Evolutionary conservation across 2,797 vertebrate genomes (phyloP), one percentile per base, ranked within the genome.

Genomic region (Potorous gilbertii): DNA sequence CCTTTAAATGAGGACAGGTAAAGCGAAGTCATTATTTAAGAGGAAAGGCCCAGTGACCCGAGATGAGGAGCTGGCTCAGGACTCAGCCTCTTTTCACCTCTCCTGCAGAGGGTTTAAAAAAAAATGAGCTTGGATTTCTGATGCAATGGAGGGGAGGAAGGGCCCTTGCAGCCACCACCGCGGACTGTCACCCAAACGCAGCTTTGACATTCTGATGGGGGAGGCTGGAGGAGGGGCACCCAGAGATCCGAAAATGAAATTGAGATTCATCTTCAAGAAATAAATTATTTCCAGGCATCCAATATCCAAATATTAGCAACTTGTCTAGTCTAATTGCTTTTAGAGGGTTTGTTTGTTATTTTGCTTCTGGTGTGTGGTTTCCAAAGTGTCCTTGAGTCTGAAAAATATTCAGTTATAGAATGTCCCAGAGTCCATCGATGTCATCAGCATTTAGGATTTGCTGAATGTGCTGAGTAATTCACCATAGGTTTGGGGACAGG

Each of bases 1-100:
- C 27, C 94, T 98, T 97, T 95, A 94, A 95, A 92, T 92, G 97
- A 97, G 98, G 98, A 96, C 96, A 96, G 95, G 96, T 98, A 96
- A 95, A 95, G 97, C 91, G 93, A 95, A 96, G 90, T 89, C 92
- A 56, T 95, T 62, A 57, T 96, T 97, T 97, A 95, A 46, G 62
- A 95, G 27, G 90, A 93, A 93, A n/a, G 57, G 54, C 90, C 55
- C 95, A 90, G 89, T 2, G 1, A 93, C 28, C 2, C 2, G 56
- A 55, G 92, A 92, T 92, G 91, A 93, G 89, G 95, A 96, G 92
- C 81, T 93, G 96, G 97, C 97, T 96, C 54, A 1, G 92, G 81
- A 94, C 81, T 11, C 6, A 21, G 46, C 46, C 59, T 91, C 93
- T 92, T 56, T 29, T 13, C 5, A 0, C 94, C 93, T 89, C 1